Evolutionary conservation across 2,888 invertebrate genomes (phyloP).

Genomic region (Phengaris arion): DNA sequence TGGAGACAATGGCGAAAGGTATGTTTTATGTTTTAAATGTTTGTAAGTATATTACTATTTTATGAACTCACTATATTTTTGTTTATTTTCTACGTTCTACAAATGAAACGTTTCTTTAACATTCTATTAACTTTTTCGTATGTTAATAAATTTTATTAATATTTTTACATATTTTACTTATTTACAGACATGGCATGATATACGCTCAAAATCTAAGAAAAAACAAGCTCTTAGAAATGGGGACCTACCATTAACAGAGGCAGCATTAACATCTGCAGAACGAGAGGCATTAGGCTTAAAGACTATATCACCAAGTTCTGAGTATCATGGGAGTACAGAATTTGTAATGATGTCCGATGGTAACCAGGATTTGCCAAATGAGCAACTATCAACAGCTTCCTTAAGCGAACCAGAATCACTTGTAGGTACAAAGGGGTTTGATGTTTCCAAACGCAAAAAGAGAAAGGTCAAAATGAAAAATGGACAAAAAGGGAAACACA

Average conservation of each 20-base stretch:
- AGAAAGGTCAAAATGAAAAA: conserved; percentile 44
- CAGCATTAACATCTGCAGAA: conserved; percentile 54
- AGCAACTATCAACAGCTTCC: conserved; percentile 47
- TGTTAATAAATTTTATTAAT: background rate
- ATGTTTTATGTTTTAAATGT: conserved; percentile 31
- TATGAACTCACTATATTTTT: too few relatives aligned
- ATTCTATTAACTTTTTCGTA: too few relatives aligned
- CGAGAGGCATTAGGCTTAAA: conserved; percentile 60
- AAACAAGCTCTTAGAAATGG: conserved; percentile 51
- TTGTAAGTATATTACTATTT: too few relatives aligned
- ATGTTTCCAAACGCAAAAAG: conserved; percentile 41
- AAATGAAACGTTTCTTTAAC: too few relatives aligned
- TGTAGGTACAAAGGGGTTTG: conserved; percentile 56
- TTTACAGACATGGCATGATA: conserved; percentile 69
- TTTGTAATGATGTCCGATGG: conserved; percentile 51
- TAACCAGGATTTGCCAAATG: conserved; percentile 46
- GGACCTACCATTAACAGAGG: conserved; percentile 49
- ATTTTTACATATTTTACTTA: background rate
- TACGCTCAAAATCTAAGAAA: conserved; percentile 61
- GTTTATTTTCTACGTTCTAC: too few relatives aligned
- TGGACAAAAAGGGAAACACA: conserved; percentile 47
- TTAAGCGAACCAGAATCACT: conserved; percentile 58
- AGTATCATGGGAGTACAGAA: conserved; percentile 52
- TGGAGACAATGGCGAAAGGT: conserved; percentile 74
- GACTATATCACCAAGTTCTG: conserved; percentile 45